Evolutionary conservation across 2,113 vertebrate genomes (phyloP), one percentile per base, ranked within the genome.

Genomic region (Rousettus leschenaultii): DNA sequence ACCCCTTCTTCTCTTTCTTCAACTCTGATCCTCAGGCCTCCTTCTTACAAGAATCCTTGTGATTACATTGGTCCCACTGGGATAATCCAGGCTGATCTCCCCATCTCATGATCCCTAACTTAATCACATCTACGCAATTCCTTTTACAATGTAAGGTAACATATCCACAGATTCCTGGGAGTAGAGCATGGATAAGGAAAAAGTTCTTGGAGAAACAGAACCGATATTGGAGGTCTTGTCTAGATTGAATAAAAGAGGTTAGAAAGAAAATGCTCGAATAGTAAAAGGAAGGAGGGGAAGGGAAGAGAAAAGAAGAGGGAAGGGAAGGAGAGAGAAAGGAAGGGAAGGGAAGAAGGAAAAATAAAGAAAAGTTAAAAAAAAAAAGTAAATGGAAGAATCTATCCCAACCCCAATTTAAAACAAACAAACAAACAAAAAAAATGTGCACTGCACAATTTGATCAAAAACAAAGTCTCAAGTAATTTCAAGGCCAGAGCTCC

Each of bases 321-420:
- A 59, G 4, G 22, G 24, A 59, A 59, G 57, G 7, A 8, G 9
- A 59, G 57, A 9, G 22, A 15, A 24, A 40, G 6, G 73, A 33
- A 30, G 16, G 18, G 43, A 48, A 73, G 38, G 22, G 1, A 26
- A 38, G 38, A 7, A 73, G 22, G 7, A 24, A 40, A 59, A 40
- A 43, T 9, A 30, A 61, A 71, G 66, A 59, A 30, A 43, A 77
- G 45, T 80, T 30, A 7, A 38, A 89, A 35, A 7, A 22, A 55
- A 10, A 48, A 9, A 8, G 2, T 26, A 38, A 80, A 80, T 66
- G 14, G n/a, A 70, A 65, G 11, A 71, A 2, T 15, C 7, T 10
- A 1, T 4, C 4, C 51, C 35, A 8, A 9, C 5, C 13, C 3
- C 2, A 80, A 11, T n/a, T 30, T 15, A 15, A 28, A 74, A n/a